Conservation (phyloP, 2,888 invertebrate species). For the Drosophila tanythrix region DNA sequence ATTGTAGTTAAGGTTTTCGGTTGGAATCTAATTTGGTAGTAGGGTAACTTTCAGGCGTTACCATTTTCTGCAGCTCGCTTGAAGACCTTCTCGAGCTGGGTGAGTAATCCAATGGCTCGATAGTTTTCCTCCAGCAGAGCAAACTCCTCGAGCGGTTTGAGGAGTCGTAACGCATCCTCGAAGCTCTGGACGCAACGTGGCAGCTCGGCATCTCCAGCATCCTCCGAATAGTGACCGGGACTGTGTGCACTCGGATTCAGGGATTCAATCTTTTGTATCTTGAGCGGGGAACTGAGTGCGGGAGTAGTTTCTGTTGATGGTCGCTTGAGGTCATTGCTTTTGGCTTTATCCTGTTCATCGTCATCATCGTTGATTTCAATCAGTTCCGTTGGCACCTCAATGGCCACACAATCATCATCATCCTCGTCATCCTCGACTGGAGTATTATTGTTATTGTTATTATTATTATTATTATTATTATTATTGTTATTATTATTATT, state of each 20-base stretch:
- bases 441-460: slow-evolving; percentile 1
- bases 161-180: slow-evolving; percentile 77
- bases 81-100: slow-evolving; percentile 82
- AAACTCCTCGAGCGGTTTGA: slow-evolving; percentile 83
- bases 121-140: slow-evolving; percentile 81
- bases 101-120: slow-evolving; percentile 82
- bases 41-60: not conserved
- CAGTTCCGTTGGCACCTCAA: slow-evolving; percentile 52
- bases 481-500: not conserved
- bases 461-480: slow-evolving; percentile 1
- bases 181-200: slow-evolving; percentile 70
- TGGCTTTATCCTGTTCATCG: slow-evolving; percentile 33
- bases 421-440: slow-evolving; percentile 18
- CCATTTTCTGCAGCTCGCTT: slow-evolving; percentile 44
- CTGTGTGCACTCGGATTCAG: slow-evolving; percentile 33
- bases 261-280: slow-evolving; percentile 74
- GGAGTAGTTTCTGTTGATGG: not conserved
- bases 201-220: slow-evolving; percentile 52
- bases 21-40: not conserved
- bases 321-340: slow-evolving; percentile 26
- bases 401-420: slow-evolving; percentile 58
- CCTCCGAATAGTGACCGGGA: slow-evolving; percentile 58
- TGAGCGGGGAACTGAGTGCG: slow-evolving; percentile 44
- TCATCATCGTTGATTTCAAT: slow-evolving; percentile 63
- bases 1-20: slow-evolving; percentile 10